phyloP scores from a whole-genome alignment of 2,113 vertebrate species.

The Protobothrops flavoviridis region DNA sequence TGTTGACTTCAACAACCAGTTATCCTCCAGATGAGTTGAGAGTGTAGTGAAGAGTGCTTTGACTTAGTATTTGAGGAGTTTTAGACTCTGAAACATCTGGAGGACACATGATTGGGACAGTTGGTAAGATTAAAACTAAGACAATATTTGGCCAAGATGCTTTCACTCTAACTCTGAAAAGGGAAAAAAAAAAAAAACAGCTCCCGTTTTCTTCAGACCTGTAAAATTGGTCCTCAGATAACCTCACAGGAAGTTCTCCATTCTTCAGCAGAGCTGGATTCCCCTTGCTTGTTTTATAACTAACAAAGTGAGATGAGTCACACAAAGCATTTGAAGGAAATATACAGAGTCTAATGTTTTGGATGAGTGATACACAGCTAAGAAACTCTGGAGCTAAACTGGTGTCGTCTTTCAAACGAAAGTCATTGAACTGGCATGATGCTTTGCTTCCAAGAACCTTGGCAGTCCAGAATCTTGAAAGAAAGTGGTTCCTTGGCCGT shows the following conservation, averaged over 20 bases:
- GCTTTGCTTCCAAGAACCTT: neutral
- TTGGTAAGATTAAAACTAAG: neutral
- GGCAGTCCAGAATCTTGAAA: neutral
- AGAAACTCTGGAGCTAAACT: neutral
- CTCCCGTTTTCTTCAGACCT: neutral
- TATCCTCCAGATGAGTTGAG: neutral
- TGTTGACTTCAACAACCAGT: neutral
- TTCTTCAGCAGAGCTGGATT: neutral
- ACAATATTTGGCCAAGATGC: neutral
- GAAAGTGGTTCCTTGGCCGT: conserved; percentile 23
- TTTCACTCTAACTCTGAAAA: neutral
- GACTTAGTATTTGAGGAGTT: neutral
- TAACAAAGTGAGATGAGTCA: neutral
- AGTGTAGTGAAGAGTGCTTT: neutral
- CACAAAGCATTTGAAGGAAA: neutral
- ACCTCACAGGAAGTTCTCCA: neutral
- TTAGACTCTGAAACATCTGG: neutral
- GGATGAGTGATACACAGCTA: neutral
- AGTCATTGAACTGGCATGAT: neutral
- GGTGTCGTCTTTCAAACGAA: neutral
- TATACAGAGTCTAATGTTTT: neutral
- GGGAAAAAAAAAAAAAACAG: neutral
- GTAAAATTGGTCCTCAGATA: neutral
- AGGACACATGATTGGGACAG: neutral
- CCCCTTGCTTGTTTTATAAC: neutral